Base-by-base conservation (phyloP, 1,140 invertebrate species). In the Octopus sinensis region DNA sequence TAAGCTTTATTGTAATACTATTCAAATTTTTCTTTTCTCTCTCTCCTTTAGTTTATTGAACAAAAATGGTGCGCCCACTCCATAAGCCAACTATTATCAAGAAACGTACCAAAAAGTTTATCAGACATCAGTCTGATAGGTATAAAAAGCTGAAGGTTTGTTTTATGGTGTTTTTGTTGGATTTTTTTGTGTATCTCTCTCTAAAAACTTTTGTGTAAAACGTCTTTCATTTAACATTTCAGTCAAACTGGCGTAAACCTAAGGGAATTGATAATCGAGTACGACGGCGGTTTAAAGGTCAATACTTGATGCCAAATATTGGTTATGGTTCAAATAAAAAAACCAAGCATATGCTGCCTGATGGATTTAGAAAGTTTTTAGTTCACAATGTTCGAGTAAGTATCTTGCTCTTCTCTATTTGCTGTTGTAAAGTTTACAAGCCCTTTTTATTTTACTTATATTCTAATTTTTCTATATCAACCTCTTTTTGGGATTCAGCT, bases 241-340 rank as follows among this genome's bases (percentile, higher is more conserved):
- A 95, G 94, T 91, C 93, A 82, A 96, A 94, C 92, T 97, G 96
- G 96, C 93, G 96, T 86, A 97, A 96, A 92, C 96, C 96, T 0
- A 96, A 96, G 90, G 96, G 98, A 98, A 99, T 99, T 93, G 98
- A 99, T 92, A 99, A 99, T 94, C 94, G 98, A 92, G 98, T 99
- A 10, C 94, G 98, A 85, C 95, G 98, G 89, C 93, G 97, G 85
- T 99, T 99, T 92, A 99, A 99, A 94, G 98, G 98, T 52, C 97
- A 99, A 90, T 97, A 95, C 89, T 92, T 96, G 91, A 99, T 99
- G 98, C 98, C 98, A 75, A 98, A 95, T 89, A 98, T 99, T 92
- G 98, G 98, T 95, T 99, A 99, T 91, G 98, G 98, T 88, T 96
- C 96, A 84, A 96, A 95, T 89, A 95, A 96, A 89, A 96, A 95